Percentiles rank a stretch among this genome's conserved stretches.
These are phyloP conservation scores for Portevinia maculata DNA, from an alignment of 2,888 invertebrate species.

Conservation along the genomic window DNA sequence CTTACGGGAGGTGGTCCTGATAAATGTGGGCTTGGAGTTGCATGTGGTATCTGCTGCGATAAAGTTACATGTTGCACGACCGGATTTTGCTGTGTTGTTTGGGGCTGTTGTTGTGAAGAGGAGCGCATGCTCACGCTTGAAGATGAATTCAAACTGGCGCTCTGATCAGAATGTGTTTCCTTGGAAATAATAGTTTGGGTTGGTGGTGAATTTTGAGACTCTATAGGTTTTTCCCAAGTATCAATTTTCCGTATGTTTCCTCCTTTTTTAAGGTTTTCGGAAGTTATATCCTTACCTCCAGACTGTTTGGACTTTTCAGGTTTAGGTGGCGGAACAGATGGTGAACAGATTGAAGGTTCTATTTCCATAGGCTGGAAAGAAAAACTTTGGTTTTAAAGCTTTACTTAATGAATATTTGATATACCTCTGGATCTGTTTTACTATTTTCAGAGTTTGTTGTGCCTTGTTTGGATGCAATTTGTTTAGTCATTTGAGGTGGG, in stretches of 20 bases:
- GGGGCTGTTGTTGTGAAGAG: constrained; percentile 43
- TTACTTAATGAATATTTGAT: too few species aligned
- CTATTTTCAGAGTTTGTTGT: constrained; percentile 73
- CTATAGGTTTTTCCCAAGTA: constrained; percentile 58
- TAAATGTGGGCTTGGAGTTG: constrained; percentile 29
- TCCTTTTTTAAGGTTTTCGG: constrained; percentile 44
- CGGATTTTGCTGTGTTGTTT: constrained; percentile 66
- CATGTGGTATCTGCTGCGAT: constrained; percentile 46
- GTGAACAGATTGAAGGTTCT: constrained; percentile 81
- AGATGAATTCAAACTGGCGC: constrained; percentile 17
- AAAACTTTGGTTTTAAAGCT: too few species aligned
- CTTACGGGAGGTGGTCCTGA: constrained; percentile 51
- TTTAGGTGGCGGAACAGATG: constrained; percentile 78
- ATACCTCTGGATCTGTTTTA: constrained; percentile 80
- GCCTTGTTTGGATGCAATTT: constrained; percentile 37
- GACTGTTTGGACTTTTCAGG: constrained; percentile 45
- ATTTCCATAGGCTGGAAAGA: constrained; percentile 79
- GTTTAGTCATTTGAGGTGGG: constrained; percentile 33
- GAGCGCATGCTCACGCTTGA: constrained; percentile 74
- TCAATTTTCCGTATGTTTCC: constrained; percentile 36
- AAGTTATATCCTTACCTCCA: constrained; percentile 25
- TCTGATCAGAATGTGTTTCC: constrained; percentile 33
- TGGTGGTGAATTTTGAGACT: constrained; percentile 83
- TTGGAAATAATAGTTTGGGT: constrained; percentile 85
- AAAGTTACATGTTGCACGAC: constrained; percentile 49